phyloP scores from a whole-genome alignment of 2,113 vertebrate genomes.

The Baryphthengus martii region DNA sequence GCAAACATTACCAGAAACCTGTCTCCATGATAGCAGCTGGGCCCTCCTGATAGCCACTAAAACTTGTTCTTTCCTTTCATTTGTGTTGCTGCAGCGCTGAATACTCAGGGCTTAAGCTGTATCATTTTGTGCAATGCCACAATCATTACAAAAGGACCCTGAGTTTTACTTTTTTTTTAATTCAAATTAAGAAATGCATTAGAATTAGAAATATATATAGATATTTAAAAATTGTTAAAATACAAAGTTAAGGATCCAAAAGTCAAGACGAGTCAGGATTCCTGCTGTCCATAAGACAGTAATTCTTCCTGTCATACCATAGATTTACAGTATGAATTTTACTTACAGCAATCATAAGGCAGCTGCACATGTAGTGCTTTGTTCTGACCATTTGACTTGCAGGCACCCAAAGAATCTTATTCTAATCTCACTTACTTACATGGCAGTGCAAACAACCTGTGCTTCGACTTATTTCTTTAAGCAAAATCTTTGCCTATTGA shows the following conservation, averaged over 20 bases:
- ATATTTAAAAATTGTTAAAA: background rate
- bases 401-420: background rate
- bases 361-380: background rate
- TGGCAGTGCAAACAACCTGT: background rate
- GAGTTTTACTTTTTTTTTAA: background rate
- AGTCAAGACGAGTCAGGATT: background rate
- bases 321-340: background rate
- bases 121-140: background rate
- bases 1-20: background rate
- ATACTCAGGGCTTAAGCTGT: background rate
- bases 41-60: background rate
- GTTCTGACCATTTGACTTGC: background rate
- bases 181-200: background rate
- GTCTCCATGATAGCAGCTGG: background rate
- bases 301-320: background rate
- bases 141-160: background rate
- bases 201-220: background rate
- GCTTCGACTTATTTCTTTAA: background rate
- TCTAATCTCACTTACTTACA: background rate
- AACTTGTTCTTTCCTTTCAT: background rate
- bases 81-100: background rate
- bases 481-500: background rate
- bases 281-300: background rate
- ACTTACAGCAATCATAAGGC: background rate
- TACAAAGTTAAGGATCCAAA: background rate